A percentile compares a stretch with the other conserved stretches of the same genome.
These are phyloP conservation scores for Philopotamus ludificatus DNA, from an alignment of 1,140 invertebrate genomes.

Conservation along the genomic window DNA sequence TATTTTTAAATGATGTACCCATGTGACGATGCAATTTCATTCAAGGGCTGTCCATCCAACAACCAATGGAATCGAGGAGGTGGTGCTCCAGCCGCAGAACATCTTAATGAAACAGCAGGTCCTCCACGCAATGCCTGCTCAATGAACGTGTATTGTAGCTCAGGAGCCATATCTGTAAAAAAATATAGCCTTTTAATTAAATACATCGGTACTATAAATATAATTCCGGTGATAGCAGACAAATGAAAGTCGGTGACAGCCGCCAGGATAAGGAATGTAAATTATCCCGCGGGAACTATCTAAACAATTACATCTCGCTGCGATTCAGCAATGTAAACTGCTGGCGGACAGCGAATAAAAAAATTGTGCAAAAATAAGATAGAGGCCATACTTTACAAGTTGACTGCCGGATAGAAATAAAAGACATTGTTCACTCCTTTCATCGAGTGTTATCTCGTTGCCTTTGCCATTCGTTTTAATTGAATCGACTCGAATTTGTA, in stretches of 20 bases:
- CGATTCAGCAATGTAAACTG: constrained; percentile 1
- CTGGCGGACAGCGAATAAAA: neutral
- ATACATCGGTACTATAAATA: no score
- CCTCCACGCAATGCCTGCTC: constrained; percentile 80
- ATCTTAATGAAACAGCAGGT: constrained; percentile 75
- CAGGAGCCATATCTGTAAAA: constrained; percentile 71
- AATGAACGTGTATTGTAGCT: constrained; percentile 79
- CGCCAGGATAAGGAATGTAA: constrained; percentile 19
- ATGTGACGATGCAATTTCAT: constrained; percentile 58
- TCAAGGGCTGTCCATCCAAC: constrained; percentile 72
- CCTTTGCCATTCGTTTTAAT: constrained; percentile 33
- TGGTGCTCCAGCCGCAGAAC: constrained; percentile 81
- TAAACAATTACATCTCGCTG: constrained; percentile 19
- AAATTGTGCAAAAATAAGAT: constrained; percentile 8
- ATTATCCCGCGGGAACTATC: constrained; percentile 22
- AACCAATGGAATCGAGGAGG: constrained; percentile 81
- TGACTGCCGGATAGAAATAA: constrained; percentile 28
- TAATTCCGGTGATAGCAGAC: constrained; percentile 5
- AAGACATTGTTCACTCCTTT: constrained; percentile 36
- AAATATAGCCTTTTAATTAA: no score
- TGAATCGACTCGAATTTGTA: constrained; percentile 35
- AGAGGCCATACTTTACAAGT: constrained; percentile 17
- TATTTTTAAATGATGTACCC: constrained; percentile 47
- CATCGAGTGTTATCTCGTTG: constrained; percentile 31
- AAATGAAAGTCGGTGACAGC: constrained; percentile 11